These are phyloP conservation scores for Athrips mouffetella DNA, from an alignment of 2,888 invertebrate genomes.

Conservation along the genomic window DNA sequence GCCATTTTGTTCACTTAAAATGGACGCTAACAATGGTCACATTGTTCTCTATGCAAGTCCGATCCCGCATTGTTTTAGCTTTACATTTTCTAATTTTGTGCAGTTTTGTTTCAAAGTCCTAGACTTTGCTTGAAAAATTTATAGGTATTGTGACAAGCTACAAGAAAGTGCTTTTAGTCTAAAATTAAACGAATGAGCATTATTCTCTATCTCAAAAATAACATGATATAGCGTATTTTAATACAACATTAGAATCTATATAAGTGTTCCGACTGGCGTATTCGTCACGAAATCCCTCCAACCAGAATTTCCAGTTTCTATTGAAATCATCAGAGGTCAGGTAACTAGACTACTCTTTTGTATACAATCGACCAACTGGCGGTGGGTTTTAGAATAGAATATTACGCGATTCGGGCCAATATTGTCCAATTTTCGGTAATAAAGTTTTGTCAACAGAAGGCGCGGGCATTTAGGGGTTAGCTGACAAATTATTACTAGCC, in stretches of 20 bases:
- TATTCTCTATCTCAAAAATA: too few relatives aligned
- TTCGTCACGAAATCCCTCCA: constrained; percentile 27
- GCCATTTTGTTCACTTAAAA: constrained; percentile 78
- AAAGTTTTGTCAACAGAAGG: constrained; percentile 76
- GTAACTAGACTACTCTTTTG: constrained; percentile 66
- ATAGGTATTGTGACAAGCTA: background rate
- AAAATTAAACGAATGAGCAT: too few relatives aligned
- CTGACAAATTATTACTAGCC: constrained; percentile 68
- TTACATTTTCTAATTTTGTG: constrained; percentile 47
- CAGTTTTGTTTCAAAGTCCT: background rate
- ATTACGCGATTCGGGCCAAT: constrained; percentile 65
- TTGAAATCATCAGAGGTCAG: constrained; percentile 65
- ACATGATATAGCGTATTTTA: too few relatives aligned
- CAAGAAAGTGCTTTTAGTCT: too few relatives aligned
- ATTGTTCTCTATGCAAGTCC: constrained; percentile 57
- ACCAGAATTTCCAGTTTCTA: constrained; percentile 63
- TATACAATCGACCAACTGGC: constrained; percentile 47
- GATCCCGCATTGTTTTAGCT: constrained; percentile 64
- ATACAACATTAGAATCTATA: too few relatives aligned
- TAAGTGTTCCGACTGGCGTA: background rate
- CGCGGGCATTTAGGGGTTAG: constrained; percentile 60
- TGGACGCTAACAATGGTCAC: constrained; percentile 73
- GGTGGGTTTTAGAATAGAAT: constrained; percentile 59
- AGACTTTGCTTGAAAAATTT: background rate
- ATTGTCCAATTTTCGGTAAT: constrained; percentile 76